Base-by-base conservation (phyloP, 1,140 invertebrate genomes). In the Achroia grisella region DNA sequence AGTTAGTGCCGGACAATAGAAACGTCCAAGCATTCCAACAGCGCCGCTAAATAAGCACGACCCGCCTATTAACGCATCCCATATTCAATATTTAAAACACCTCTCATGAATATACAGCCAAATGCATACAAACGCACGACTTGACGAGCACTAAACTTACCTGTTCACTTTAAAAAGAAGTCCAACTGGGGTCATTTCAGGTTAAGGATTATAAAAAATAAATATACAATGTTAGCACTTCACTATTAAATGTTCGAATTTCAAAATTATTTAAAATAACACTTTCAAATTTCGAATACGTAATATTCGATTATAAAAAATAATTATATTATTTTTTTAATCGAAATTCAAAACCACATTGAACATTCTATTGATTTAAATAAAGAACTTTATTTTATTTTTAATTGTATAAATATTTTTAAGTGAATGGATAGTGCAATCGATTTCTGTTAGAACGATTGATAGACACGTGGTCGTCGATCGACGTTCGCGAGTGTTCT, bases 111-210 rank as follows among this genome's bases (percentile, higher is more conserved):
- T 40, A 39, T 46, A 52, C 17, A 6, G 17, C 48, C 41, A 28
- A 30, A 51, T 11, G 12, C 39, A 17, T 30, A 17, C 27, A 30
- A 14, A 29, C 14, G 13, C 29, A 39, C 9, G 14, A 44, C 33
- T 50, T 48, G 48, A 50, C 53, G 40, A 23, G 8, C 15, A 44
- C 45, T 58, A 58, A 57, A 66, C 78, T 71, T 67, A 82, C 77
- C 80, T 84, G 69, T 80, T 86, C 63, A 86, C 82, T 85, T 86
- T 86, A 48, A 86, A 86, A 62, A 86, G 62, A 52, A 86, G 75
- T 71, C 84, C 82, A 35, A 86, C 80, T 8, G 84, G 84, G 67
- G 81, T 85, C 78, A 86, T 86, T 39, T 59, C 69, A 60, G 55
- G 52, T 64, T 59, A 43, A 23, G 17, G 17, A 23, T 23, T 23